Percentiles rank a stretch among this genome's conserved stretches.
Evolutionary conservation across 2,113 vertebrate species (phyloP).

Genomic region (Grus americana): DNA sequence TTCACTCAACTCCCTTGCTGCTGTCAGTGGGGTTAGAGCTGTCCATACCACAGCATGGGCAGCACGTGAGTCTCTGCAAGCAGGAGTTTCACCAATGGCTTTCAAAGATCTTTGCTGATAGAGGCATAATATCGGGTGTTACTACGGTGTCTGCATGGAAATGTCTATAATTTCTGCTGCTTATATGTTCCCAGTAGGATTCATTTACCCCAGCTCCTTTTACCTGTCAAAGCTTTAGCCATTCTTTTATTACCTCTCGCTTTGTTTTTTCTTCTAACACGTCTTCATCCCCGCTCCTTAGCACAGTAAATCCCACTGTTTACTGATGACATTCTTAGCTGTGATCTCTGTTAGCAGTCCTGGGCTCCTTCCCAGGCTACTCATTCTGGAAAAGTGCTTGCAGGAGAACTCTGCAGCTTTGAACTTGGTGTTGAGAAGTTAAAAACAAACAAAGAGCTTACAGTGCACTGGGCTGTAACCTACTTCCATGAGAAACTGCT

Average conservation of each 20-base stretch:
- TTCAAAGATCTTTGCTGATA: not conserved
- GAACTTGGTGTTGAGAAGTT: not conserved
- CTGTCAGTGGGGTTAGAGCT: not conserved
- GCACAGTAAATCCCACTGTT: not conserved
- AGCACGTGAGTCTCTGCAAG: not conserved
- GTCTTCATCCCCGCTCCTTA: not conserved
- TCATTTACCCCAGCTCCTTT: not conserved
- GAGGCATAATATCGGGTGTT: fast-evolving
- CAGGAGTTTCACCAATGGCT: not conserved
- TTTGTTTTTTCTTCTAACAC: not conserved
- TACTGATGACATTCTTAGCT: not conserved
- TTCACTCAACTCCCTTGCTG: not conserved
- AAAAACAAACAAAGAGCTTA: not conserved
- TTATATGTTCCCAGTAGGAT: not conserved
- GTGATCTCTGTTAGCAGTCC: not conserved
- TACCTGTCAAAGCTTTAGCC: not conserved
- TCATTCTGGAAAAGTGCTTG: not conserved
- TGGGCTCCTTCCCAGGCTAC: not conserved
- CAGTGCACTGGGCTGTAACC: not conserved
- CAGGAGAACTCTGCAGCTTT: not conserved
- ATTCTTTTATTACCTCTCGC: not conserved
- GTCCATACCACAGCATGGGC: not conserved
- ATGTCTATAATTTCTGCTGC: not conserved
- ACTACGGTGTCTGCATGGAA: not conserved
- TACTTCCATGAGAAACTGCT: not conserved